Conservation (phyloP, 64 coral and sea anemone genomes). For the Montipora cactus region DNA sequence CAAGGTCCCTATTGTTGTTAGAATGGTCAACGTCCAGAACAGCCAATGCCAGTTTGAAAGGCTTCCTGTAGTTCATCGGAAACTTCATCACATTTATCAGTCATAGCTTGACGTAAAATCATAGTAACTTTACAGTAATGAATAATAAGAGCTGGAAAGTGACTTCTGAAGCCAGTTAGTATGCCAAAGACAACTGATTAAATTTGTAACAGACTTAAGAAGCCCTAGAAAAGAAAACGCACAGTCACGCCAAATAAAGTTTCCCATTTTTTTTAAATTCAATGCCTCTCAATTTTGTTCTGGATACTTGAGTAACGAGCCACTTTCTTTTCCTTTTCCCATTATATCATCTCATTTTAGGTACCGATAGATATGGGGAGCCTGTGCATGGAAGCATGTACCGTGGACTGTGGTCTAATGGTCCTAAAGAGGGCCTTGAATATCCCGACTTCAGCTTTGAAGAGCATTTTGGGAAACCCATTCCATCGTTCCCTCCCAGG, state of each 20-base stretch:
- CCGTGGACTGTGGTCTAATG: constrained; percentile 70
- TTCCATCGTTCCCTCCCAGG: constrained; percentile 68
- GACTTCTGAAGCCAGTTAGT: too few relatives aligned
- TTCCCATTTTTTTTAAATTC: neutral
- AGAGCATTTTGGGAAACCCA: constrained; percentile 66
- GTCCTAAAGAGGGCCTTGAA: constrained; percentile 56
- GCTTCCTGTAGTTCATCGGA: too few relatives aligned
- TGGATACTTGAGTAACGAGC: neutral
- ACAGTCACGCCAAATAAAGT: too few relatives aligned
- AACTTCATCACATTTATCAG: too few relatives aligned
- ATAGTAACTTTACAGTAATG: too few relatives aligned
- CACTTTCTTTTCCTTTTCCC: neutral
- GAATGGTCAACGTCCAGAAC: too few relatives aligned
- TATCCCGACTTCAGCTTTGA: constrained; percentile 73
- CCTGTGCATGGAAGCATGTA: constrained; percentile 65
- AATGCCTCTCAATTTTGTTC: neutral
- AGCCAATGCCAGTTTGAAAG: too few relatives aligned
- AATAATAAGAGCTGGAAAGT: too few relatives aligned
- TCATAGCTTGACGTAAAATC: too few relatives aligned
- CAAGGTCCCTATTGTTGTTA: too few relatives aligned
- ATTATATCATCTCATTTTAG: constrained; percentile 18
- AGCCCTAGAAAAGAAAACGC: neutral
- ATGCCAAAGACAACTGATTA: too few relatives aligned
- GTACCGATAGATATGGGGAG: constrained; percentile 62
- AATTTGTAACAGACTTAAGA: neutral